phyloP scores from a whole-genome alignment of 2,797 vertebrate species.

The Acanthis flammea region DNA sequence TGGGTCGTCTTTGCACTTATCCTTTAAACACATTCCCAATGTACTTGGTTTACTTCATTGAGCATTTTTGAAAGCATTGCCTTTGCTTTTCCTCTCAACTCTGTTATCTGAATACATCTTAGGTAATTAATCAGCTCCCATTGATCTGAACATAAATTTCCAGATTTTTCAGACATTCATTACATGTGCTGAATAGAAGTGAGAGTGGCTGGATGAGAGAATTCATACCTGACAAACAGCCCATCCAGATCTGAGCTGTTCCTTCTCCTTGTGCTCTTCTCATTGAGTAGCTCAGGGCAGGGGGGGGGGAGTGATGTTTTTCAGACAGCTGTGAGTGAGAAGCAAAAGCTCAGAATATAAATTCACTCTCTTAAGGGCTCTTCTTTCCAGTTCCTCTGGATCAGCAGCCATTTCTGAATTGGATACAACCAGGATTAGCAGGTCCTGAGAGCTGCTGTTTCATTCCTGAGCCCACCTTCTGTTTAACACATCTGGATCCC shows the following conservation, averaged over 20 bases:
- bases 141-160: conserved; percentile 74
- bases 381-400: conserved; percentile 37
- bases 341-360: conserved; percentile 56
- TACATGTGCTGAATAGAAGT: conserved; percentile 69
- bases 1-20: conserved; percentile 63
- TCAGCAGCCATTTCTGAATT: conserved; percentile 38
- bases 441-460: neutral
- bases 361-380: conserved; percentile 38
- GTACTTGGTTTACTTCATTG: conserved; percentile 69
- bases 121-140: conserved; percentile 76
- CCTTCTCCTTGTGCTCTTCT: conserved; percentile 42
- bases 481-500: rapidly evolving
- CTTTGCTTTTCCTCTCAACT: conserved; percentile 68
- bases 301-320: conserved; percentile 5
- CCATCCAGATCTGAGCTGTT: conserved; percentile 50
- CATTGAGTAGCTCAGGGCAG: conserved; percentile 13
- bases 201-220: conserved; percentile 63
- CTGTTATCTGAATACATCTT: conserved; percentile 75
- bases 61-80: conserved; percentile 70
- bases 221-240: conserved; percentile 69
- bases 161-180: conserved; percentile 72
- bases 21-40: conserved; percentile 60
- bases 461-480: neutral
- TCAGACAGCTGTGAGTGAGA: conserved; percentile 60
- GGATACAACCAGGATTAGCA: neutral